These are phyloP conservation scores for Seladonia tumulorum DNA, from an alignment of 2,888 invertebrate genomes.

Conservation along the genomic window DNA sequence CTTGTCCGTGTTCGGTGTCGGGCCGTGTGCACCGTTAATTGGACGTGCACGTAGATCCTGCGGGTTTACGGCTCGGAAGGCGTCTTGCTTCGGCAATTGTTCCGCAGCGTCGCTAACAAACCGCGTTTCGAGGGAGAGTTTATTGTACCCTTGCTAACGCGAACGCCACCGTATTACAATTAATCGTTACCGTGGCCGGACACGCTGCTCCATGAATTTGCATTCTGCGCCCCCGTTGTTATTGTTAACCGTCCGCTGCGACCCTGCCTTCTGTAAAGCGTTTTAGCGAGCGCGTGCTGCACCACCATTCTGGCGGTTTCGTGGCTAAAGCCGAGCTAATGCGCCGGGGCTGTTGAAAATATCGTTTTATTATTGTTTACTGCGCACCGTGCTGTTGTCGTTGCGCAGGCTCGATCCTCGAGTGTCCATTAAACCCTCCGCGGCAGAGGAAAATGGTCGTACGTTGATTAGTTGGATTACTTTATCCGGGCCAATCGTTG, in stretches of 20 bases:
- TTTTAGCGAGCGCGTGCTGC: not conserved
- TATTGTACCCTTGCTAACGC: conserved; percentile 30
- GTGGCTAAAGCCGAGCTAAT: not conserved
- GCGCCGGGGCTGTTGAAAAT: not conserved
- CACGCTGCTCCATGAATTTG: conserved; percentile 21
- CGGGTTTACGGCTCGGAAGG: conserved; percentile 38
- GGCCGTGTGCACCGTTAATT: conserved; percentile 53
- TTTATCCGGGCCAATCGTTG: not conserved
- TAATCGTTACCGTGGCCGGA: conserved; percentile 44
- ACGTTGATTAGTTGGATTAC: not conserved
- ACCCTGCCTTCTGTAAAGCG: not conserved
- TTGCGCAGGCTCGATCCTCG: not conserved
- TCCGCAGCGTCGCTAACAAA: conserved; percentile 13
- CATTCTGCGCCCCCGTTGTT: conserved; percentile 15
- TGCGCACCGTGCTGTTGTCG: not conserved
- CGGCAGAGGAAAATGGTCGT: not conserved
- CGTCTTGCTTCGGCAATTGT: conserved; percentile 25
- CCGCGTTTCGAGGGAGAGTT: conserved; percentile 34
- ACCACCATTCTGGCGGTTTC: not conserved
- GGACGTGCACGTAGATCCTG: conserved; percentile 51
- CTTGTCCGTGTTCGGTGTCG: conserved; percentile 42
- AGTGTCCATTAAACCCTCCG: not conserved
- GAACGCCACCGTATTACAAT: conserved; percentile 20
- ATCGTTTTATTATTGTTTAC: conserved; percentile 3
- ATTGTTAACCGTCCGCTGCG: conserved; percentile 17